Evolutionary conservation across 2,797 vertebrate genomes (phyloP), one percentile per base, ranked within the genome.

Genomic region (Nasua narica): DNA sequence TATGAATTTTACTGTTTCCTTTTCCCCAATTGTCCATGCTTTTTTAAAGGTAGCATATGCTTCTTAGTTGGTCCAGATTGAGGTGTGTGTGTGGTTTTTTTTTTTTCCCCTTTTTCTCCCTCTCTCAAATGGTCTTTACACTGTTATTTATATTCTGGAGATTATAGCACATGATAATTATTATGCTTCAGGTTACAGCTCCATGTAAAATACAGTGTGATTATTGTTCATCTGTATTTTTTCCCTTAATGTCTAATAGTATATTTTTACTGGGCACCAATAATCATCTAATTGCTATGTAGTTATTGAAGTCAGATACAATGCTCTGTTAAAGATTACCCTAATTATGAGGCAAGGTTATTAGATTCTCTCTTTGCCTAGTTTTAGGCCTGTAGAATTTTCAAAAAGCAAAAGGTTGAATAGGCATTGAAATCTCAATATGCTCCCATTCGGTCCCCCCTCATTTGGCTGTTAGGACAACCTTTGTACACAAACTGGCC

Each of bases 211-310:
- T 86, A 89, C 81, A 96, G 37, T 79, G 84, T 94, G 93, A 76
- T 96, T 93, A 92, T 94, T 95, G 27, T 96, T 94, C 93, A 60
- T 96, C 60, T 96, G 46, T 46, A 78, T 60, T 89, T 95, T 88
- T 97, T 93, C 32, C 5, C 70, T 90, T 96, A 97, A 93, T 87
- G 50, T 32, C 90, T 96, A 91, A 89, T 94, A 35, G 56, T 91
- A 92, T 96, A 95, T 91, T 94, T 97, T 96, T 97, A 88, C 72
- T 25, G 15, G 82, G 35, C 50, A 96, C n/a, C 82, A 95, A 69
- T 96, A 97, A 95, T 92, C 90, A 81, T 43, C 74, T 95, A 97
- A 95, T 94, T 98, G 78, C 87, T 93, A 76, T 96, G 76, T 92
- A 93, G 91, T 96, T 93, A 76, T 72, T 95, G 90, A 96, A 97